Conservation (phyloP, 2,113 vertebrate species). For the Atherinomorus stipes region DNA sequence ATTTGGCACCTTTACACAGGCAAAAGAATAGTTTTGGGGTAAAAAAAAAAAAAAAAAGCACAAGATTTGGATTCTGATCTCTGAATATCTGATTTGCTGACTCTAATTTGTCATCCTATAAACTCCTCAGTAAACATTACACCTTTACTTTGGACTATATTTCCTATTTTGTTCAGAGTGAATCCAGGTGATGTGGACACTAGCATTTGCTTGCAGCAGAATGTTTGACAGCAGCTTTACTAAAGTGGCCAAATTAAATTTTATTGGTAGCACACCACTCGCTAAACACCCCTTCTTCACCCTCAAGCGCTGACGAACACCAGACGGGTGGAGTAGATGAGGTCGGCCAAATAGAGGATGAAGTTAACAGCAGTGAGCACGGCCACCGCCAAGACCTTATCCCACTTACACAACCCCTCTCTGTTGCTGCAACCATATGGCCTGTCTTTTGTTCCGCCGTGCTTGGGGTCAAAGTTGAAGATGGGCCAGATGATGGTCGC, state of each 20-base stretch:
- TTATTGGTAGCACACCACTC: conserved; percentile 43
- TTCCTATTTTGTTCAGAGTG: neutral
- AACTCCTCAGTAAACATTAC: accelerated
- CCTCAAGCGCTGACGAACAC: conserved; percentile 85
- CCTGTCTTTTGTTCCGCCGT: conserved; percentile 54
- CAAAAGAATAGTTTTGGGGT: neutral
- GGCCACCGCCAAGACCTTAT: conserved; percentile 84
- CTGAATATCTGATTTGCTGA: accelerated
- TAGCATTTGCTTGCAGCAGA: conserved; percentile 3
- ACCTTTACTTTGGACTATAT: neutral
- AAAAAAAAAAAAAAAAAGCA: conserved; percentile 1
- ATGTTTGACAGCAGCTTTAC: conserved; percentile 20
- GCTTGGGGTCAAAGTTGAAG: conserved; percentile 85
- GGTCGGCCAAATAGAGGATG: conserved; percentile 87
- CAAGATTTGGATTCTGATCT: neutral
- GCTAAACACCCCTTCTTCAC: neutral
- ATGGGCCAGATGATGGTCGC: conserved; percentile 91
- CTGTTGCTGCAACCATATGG: accelerated
- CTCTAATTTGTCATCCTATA: neutral
- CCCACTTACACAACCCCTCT: conserved; percentile 75
- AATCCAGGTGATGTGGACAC: neutral
- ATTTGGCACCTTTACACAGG: conserved; percentile 17
- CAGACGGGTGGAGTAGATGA: conserved; percentile 88
- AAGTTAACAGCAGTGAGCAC: conserved; percentile 88
- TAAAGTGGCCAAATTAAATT: conserved; percentile 48